Conservation (phyloP, 2,797 vertebrate species). For the Sebastes matsubarae region DNA sequence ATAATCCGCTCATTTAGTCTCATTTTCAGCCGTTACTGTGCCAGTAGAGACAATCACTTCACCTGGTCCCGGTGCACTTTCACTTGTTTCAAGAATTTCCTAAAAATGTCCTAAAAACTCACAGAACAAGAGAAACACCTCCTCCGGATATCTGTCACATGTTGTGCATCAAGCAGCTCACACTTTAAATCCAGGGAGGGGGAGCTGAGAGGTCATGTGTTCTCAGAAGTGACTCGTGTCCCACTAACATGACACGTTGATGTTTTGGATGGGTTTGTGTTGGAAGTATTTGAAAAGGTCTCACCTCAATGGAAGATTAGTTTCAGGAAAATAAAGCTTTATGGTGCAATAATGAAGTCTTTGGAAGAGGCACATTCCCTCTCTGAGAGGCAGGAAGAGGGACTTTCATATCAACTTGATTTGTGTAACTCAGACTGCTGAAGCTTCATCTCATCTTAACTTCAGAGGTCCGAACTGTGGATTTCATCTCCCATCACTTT, state of each 20-base stretch:
- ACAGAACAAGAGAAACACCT: background rate
- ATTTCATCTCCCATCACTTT: too few relatives aligned
- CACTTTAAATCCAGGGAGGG: background rate
- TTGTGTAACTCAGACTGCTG: background rate
- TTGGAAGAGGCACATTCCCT: background rate
- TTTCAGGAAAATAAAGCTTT: background rate
- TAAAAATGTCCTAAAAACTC: background rate
- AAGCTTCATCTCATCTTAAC: background rate
- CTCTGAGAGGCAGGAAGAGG: background rate
- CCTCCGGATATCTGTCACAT: background rate
- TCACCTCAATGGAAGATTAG: background rate
- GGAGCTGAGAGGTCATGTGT: too few relatives aligned
- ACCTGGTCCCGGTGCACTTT: background rate
- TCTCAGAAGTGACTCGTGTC: too few relatives aligned
- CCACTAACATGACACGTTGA: background rate
- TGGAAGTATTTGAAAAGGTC: background rate
- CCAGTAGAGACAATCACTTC: background rate
- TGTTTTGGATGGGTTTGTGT: background rate
- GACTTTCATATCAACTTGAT: background rate
- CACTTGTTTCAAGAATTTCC: background rate
- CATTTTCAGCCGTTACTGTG: background rate
- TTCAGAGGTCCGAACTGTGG: background rate
- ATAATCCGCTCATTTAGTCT: background rate
- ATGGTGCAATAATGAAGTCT: background rate
- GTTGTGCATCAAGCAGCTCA: background rate